Evolutionary conservation across 2,797 vertebrate species (phyloP).

Genomic region (Myotis pilosus): DNA sequence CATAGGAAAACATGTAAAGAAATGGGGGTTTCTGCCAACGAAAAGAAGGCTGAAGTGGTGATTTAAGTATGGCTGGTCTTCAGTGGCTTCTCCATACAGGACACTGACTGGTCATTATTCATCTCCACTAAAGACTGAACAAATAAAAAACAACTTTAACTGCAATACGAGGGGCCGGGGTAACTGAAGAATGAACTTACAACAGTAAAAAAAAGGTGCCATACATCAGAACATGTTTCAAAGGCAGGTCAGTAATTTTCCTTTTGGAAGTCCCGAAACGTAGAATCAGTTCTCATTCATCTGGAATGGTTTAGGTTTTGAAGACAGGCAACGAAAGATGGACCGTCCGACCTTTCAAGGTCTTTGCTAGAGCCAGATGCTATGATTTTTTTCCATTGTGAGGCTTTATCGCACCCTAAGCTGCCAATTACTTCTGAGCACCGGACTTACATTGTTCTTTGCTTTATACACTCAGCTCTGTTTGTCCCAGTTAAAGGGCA

Average conservation of each 20-base stretch:
- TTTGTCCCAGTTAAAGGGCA: slow-evolving; percentile 50
- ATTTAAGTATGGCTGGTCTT: slow-evolving; percentile 7
- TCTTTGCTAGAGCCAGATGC: slow-evolving; percentile 30
- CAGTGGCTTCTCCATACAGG: background rate
- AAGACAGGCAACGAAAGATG: slow-evolving; percentile 17
- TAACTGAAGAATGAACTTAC: slow-evolving; percentile 42
- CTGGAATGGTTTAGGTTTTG: slow-evolving; percentile 45
- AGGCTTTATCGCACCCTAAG: slow-evolving; percentile 48
- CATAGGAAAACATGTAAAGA: background rate
- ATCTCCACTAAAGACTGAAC: background rate
- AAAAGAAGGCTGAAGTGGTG: slow-evolving; percentile 1
- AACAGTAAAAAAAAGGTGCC: background rate
- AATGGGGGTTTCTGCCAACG: slow-evolving; percentile 7
- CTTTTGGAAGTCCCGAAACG: slow-evolving; percentile 9
- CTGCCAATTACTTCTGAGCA: slow-evolving; percentile 60
- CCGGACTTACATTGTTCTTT: slow-evolving; percentile 49
- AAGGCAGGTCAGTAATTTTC: background rate
- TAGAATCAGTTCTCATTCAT: slow-evolving; percentile 9
- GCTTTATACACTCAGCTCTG: background rate
- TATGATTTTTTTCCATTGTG: slow-evolving; percentile 33
- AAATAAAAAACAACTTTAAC: slow-evolving; percentile 39
- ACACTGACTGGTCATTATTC: background rate
- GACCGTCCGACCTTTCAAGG: background rate
- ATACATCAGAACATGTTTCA: background rate
- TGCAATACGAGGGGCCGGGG: background rate